A percentile compares a stretch with the other conserved stretches of the same genome.
Evolutionary conservation across 2,888 invertebrate genomes (phyloP).

Genomic region (Dicyrtomina minuta): DNA sequence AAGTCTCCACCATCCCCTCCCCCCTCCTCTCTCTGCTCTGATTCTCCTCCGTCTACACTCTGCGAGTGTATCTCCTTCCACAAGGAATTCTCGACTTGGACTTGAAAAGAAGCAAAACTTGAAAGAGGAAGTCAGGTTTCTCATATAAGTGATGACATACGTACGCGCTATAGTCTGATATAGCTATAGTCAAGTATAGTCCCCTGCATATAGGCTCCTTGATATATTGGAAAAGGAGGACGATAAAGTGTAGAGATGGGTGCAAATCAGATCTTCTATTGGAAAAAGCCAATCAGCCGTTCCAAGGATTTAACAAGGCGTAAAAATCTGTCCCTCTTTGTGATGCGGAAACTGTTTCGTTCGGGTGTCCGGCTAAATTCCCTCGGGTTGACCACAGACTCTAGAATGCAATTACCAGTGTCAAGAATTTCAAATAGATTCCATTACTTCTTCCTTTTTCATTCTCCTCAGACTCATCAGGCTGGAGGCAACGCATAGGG

Average conservation of each 20-base stretch:
- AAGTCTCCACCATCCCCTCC: neutral
- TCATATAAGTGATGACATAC: no score
- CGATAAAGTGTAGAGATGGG: constrained; percentile 29
- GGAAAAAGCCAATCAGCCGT: constrained; percentile 50
- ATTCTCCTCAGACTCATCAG: neutral
- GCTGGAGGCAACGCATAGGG: neutral
- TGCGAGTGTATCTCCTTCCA: no score
- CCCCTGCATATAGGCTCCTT: no score
- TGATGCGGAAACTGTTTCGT: constrained; percentile 40
- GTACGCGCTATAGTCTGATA: no score
- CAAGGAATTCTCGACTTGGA: no score
- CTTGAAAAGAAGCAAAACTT: no score
- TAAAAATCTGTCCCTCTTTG: constrained; percentile 51
- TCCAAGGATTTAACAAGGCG: constrained; percentile 49
- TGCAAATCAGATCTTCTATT: constrained; percentile 52
- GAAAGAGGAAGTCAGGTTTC: no score
- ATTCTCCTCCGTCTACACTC: no score
- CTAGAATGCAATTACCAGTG: constrained; percentile 36
- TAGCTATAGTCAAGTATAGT: no score
- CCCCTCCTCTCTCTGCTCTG: neutral
- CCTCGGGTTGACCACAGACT: constrained; percentile 21
- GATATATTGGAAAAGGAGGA: no score
- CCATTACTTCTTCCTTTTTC: constrained; percentile 21
- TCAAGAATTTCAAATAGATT: constrained; percentile 33
- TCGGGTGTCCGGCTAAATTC: constrained; percentile 32